Conservation (phyloP, 2,113 vertebrate genomes). For the Sporophila hypoxantha region DNA sequence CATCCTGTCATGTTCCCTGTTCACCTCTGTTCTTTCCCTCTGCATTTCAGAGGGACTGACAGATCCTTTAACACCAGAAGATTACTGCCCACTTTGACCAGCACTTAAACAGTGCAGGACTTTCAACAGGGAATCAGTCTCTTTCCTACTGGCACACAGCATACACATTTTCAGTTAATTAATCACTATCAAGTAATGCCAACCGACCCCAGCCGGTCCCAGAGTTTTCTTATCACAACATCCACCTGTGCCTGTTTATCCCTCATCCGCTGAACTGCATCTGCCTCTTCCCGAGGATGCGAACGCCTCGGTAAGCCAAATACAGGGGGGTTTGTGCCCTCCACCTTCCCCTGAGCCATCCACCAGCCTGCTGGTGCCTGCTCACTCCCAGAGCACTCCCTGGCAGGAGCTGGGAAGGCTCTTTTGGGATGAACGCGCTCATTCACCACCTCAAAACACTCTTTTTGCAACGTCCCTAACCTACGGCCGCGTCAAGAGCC, state of each 20-base stretch:
- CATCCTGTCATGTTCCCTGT: background rate
- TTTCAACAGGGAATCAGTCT: background rate
- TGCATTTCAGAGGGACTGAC: background rate
- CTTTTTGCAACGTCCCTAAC: background rate
- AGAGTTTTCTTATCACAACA: conserved; percentile 13
- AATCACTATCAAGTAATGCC: background rate
- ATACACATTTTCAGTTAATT: background rate
- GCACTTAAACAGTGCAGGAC: background rate
- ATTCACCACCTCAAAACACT: background rate
- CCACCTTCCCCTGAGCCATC: background rate
- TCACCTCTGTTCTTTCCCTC: background rate
- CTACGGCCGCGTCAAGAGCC: background rate
- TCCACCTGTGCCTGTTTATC: conserved; percentile 23
- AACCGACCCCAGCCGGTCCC: background rate
- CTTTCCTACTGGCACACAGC: background rate
- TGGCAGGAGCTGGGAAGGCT: background rate
- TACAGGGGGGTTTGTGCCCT: background rate
- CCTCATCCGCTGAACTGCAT: background rate
- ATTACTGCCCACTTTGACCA: background rate
- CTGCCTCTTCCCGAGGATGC: background rate
- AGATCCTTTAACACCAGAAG: background rate
- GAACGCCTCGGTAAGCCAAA: background rate
- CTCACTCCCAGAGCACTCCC: background rate
- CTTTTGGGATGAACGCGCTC: background rate
- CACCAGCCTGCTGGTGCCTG: background rate